A percentile compares a stretch with the other conserved stretches of the same genome.
Evolutionary conservation across 2,797 vertebrate genomes (phyloP).

Genomic region (Gymnocypris eckloni): DNA sequence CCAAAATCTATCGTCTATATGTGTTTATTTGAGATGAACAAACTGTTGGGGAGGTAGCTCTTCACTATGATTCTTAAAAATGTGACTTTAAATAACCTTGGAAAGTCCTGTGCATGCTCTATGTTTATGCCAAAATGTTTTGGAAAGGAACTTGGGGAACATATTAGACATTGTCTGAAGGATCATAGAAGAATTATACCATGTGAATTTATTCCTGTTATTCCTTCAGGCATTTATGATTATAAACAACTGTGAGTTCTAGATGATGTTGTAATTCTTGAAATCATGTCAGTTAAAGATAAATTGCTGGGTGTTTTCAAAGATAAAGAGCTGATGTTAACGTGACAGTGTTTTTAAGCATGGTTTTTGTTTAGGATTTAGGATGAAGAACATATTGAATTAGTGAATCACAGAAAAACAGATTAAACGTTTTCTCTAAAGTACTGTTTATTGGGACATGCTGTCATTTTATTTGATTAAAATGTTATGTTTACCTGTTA

Average conservation of each 20-base stretch:
- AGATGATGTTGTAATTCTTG: conserved; percentile 39
- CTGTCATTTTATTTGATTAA: not conserved
- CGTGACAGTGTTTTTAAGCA: not conserved
- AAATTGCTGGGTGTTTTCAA: conserved; percentile 1
- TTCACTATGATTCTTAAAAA: not conserved
- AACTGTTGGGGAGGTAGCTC: not conserved
- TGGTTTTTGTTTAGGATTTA: not conserved
- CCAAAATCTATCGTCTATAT: not conserved
- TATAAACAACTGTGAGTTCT: conserved; percentile 37
- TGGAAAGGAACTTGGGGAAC: conserved; percentile 32
- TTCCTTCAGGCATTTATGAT: conserved; percentile 22
- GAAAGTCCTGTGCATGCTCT: not conserved
- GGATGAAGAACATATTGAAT: not conserved
- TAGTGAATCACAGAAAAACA: not conserved
- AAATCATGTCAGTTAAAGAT: conserved; percentile 12
- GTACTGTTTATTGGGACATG: not conserved
- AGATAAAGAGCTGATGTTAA: not conserved
- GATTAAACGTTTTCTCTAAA: not conserved
- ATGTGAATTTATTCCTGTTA: conserved; percentile 41
- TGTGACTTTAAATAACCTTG: conserved; percentile 2
- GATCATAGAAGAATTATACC: conserved; percentile 9
- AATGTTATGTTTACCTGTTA: not conserved
- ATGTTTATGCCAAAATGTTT: conserved; percentile 38
- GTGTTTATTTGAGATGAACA: not conserved
- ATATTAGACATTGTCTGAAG: conserved; percentile 27